Evolutionary conservation across 1,140 invertebrate genomes (phyloP).

Genomic region (Drosophila neocordata): DNA sequence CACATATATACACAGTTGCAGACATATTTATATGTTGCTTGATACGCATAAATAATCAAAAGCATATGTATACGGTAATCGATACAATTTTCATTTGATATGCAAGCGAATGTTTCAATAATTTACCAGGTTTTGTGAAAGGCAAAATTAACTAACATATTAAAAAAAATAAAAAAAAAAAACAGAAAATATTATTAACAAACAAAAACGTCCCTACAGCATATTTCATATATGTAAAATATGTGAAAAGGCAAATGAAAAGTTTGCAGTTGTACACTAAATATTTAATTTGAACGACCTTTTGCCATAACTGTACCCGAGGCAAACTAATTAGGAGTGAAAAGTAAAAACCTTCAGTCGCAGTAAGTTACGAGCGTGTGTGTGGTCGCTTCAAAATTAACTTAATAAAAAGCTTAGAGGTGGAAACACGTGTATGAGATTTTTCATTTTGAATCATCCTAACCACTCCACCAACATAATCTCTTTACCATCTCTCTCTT

Average conservation of each 20-base stretch:
- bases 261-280: constrained; percentile 49
- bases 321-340: constrained; percentile 51
- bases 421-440: constrained; percentile 10
- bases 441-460: neutral
- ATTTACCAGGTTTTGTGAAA: constrained; percentile 27
- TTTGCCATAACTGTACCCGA: constrained; percentile 30
- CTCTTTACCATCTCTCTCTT: neutral
- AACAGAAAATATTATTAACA: constrained; percentile 33
- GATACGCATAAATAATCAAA: constrained; percentile 64
- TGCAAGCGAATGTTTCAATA: constrained; percentile 45
- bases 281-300: constrained; percentile 61
- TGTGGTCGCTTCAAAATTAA: constrained; percentile 36
- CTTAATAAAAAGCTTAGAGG: constrained; percentile 55
- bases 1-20: neutral
- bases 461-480: neutral
- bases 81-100: constrained; percentile 60
- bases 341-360: constrained; percentile 29
- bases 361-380: constrained; percentile 22
- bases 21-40: neutral
- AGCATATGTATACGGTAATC: constrained; percentile 19
- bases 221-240: constrained; percentile 53
- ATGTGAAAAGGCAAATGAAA: constrained; percentile 41
- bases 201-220: neutral
- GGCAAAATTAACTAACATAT: constrained; percentile 29
- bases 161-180: neutral